phyloP scores from a whole-genome alignment of 1,140 invertebrate species.

The Ectropis grisescens region DNA sequence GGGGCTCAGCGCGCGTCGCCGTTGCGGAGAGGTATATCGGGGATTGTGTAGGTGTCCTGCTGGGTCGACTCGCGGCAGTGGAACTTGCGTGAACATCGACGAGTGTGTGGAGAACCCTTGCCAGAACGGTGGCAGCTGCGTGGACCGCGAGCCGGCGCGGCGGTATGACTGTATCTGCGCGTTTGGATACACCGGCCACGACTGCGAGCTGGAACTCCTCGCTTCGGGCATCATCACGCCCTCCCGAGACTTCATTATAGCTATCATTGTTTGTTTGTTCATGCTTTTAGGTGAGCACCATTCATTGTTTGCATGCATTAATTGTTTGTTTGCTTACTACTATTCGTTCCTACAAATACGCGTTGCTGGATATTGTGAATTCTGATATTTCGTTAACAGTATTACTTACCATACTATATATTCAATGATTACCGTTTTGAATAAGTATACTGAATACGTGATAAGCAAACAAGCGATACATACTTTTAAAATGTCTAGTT shows the following conservation, averaged over 20 bases:
- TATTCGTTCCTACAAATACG: no score
- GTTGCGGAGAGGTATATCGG: conserved; percentile 30
- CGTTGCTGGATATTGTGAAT: no score
- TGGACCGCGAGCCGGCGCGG: conserved; percentile 77
- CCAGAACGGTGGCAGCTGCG: conserved; percentile 80
- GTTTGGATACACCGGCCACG: conserved; percentile 79
- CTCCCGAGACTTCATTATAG: conserved; percentile 87
- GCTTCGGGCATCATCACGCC: conserved; percentile 83
- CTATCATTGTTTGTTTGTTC: conserved; percentile 82
- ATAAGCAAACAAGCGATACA: no score
- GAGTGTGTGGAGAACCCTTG: conserved; percentile 80
- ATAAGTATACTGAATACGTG: no score
- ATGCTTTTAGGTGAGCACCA: conserved; percentile 81
- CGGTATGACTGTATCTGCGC: conserved; percentile 84
- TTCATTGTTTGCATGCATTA: conserved; percentile 39
- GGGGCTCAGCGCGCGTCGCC: conserved; percentile 50
- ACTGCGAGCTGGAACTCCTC: conserved; percentile 83
- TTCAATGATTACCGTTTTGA: no score
- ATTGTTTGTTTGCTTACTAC: not conserved
- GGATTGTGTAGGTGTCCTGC: conserved; percentile 76
- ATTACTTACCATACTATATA: no score
- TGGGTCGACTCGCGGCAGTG: conserved; percentile 74
- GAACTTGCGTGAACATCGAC: conserved; percentile 80
- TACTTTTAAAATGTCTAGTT: no score
- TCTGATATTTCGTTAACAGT: no score